These are phyloP conservation scores for Labroides dimidiatus DNA, from an alignment of 2,797 vertebrate species.

Conservation along the genomic window DNA sequence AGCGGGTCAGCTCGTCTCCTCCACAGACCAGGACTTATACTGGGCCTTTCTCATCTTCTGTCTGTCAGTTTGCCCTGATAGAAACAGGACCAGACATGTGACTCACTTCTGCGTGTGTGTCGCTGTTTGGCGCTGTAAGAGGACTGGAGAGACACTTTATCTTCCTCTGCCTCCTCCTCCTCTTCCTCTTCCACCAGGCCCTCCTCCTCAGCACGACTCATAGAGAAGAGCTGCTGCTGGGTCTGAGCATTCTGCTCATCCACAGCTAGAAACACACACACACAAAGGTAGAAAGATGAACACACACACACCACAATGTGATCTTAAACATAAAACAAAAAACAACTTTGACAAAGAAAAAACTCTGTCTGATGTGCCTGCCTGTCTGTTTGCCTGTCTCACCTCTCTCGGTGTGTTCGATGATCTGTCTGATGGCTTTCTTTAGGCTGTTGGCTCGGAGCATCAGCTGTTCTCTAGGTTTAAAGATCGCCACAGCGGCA, in stretches of 20 bases:
- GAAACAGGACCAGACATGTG: no score
- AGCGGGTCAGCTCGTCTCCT: no score
- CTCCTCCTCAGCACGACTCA: slow-evolving; percentile 67
- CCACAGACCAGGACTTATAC: no score
- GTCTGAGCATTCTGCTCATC: slow-evolving; percentile 98
- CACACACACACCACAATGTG: neutral
- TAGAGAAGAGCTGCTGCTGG: slow-evolving; percentile 82
- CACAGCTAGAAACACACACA: slow-evolving; percentile 84
- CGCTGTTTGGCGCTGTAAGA: slow-evolving; percentile 80
- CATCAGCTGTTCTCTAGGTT: slow-evolving; percentile 96
- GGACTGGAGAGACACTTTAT: slow-evolving; percentile 79
- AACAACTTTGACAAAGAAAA: no score
- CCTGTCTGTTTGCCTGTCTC: neutral
- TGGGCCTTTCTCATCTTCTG: no score
- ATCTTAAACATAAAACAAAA: no score
- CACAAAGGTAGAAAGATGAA: neutral
- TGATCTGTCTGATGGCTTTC: slow-evolving; percentile 97
- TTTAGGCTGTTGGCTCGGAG: slow-evolving; percentile 96
- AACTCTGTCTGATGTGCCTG: no score
- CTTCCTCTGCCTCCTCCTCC: slow-evolving; percentile 64
- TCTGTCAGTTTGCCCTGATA: no score
- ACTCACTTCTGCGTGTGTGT: slow-evolving; percentile 83
- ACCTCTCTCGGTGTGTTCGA: slow-evolving; percentile 97
- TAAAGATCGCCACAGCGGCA: slow-evolving; percentile 85
- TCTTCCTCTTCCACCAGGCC: slow-evolving; percentile 68